Percentiles rank a stretch among this genome's conserved stretches.
These are phyloP conservation scores for Siphamia tubifer DNA, from an alignment of 2,113 vertebrate species.

Conservation along the genomic window DNA sequence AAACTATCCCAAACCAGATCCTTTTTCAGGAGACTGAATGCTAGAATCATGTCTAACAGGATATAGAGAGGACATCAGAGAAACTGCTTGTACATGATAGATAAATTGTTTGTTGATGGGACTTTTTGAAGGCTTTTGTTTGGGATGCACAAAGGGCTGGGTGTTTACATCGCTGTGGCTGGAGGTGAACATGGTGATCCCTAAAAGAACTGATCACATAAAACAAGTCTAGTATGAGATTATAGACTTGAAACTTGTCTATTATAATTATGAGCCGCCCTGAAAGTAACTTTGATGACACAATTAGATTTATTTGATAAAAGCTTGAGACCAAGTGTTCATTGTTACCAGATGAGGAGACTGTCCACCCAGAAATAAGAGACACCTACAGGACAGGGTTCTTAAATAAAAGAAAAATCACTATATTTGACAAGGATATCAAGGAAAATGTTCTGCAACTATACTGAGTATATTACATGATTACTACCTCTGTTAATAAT, in stretches of 20 bases:
- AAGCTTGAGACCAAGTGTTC: neutral
- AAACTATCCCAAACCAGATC: conserved; percentile 88
- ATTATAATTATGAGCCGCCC: no score
- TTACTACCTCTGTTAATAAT: conserved; percentile 14
- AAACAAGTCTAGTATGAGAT: no score
- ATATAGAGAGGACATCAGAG: conserved; percentile 75
- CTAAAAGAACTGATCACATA: neutral
- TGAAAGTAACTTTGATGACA: no score
- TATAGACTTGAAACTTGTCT: no score
- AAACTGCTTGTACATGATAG: neutral
- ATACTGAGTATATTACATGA: neutral
- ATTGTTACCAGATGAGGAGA: neutral
- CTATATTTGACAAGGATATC: neutral
- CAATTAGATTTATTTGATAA: no score
- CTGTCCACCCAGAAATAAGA: neutral
- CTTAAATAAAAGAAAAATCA: neutral
- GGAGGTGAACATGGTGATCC: neutral
- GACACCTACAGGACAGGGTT: neutral
- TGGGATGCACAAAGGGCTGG: neutral
- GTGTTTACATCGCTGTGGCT: neutral
- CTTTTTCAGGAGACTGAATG: conserved; percentile 92
- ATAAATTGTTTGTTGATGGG: neutral
- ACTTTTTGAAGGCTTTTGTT: neutral
- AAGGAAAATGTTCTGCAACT: neutral
- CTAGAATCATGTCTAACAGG: conserved; percentile 91